Evolutionary conservation across 2,113 vertebrate genomes (phyloP).

Genomic region (Thomomys bottae): DNA sequence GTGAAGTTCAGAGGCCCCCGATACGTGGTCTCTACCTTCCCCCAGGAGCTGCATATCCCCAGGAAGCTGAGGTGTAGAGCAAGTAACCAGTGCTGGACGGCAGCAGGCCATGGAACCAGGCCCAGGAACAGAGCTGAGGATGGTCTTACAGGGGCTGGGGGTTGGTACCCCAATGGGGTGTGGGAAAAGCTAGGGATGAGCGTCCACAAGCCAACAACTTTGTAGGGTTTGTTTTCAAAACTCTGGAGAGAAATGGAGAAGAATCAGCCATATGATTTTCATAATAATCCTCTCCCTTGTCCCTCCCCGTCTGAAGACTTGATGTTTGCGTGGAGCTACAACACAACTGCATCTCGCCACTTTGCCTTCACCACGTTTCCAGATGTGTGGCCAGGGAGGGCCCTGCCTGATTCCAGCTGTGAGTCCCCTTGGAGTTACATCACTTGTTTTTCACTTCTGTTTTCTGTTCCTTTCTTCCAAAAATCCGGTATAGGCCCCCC

Average conservation of each 20-base stretch:
- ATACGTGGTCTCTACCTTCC: not conserved
- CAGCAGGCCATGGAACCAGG: too few relatives aligned
- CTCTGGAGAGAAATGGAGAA: not conserved
- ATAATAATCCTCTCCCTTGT: slow-evolving; percentile 17
- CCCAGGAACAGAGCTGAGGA: accelerated
- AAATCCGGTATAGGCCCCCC: slow-evolving; percentile 73
- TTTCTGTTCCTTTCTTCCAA: slow-evolving; percentile 81
- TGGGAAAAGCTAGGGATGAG: not conserved
- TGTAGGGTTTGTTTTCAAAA: not conserved
- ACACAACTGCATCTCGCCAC: not conserved
- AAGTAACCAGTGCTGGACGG: not conserved
- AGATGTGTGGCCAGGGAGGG: slow-evolving; percentile 78
- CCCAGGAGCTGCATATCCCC: not conserved
- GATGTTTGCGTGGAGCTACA: not conserved
- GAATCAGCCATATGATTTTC: slow-evolving; percentile 17
- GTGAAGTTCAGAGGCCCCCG: not conserved
- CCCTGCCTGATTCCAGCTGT: slow-evolving; percentile 76
- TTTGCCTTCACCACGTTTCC: slow-evolving; percentile 69
- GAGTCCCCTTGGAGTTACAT: slow-evolving; percentile 83
- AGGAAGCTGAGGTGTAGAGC: not conserved
- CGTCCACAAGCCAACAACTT: not conserved
- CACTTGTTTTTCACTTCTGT: slow-evolving; percentile 86
- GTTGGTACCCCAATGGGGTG: not conserved
- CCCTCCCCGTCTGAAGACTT: not conserved
- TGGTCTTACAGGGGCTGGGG: too few relatives aligned